Evolutionary conservation across 2,113 vertebrate species (phyloP).

Genomic region (Gymnocephalus cernua): DNA sequence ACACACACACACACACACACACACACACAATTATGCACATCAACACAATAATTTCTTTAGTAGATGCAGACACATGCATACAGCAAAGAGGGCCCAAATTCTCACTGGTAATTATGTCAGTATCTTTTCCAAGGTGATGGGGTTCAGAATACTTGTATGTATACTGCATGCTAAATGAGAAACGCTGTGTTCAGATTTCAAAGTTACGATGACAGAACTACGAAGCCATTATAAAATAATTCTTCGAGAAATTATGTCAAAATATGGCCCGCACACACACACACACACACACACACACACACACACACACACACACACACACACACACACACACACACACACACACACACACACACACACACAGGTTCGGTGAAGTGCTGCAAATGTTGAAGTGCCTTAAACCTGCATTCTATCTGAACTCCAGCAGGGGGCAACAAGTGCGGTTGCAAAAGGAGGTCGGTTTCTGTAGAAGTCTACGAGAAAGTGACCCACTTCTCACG

Average conservation of each 20-base stretch:
- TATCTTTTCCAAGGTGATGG: constrained; percentile 9
- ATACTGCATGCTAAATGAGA: neutral
- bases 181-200: neutral
- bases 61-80: neutral
- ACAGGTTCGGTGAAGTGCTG: too few species aligned
- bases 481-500: too few species aligned
- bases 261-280: neutral
- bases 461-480: too few species aligned
- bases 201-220: neutral
- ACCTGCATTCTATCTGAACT: too few species aligned
- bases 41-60: neutral
- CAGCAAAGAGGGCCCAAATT: neutral
- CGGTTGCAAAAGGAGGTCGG: too few species aligned
- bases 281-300: neutral
- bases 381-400: too few species aligned
- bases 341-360: too few species aligned
- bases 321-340: neutral
- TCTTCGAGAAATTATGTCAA: neutral
- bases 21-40: neutral
- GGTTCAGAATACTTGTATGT: neutral
- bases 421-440: too few species aligned
- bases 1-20: neutral
- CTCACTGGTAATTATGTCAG: constrained; percentile 2
- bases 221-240: neutral
- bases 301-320: too few species aligned